phyloP scores from a whole-genome alignment of 2,797 vertebrate species.

The Halcyon smyrnensis region DNA sequence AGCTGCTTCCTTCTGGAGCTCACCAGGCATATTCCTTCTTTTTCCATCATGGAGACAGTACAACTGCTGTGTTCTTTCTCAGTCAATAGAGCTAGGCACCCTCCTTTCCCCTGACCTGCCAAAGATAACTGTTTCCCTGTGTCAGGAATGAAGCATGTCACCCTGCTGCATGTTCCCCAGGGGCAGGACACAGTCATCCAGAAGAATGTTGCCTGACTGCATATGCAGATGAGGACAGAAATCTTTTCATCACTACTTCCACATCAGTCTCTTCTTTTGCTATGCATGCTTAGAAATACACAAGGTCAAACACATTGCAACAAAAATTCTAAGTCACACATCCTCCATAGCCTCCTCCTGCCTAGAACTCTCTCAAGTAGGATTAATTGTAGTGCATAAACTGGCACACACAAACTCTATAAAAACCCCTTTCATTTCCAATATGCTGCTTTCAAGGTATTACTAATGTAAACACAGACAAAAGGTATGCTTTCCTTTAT shows the following conservation, averaged over 20 bases:
- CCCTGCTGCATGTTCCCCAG: background rate
- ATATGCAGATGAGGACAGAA: constrained; percentile 46
- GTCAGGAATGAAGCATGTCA: background rate
- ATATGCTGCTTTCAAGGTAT: constrained; percentile 2
- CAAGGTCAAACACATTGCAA: constrained; percentile 21
- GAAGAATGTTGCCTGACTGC: constrained; percentile 32
- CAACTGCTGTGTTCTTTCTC: background rate
- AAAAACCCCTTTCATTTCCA: constrained; percentile 12
- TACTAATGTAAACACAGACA: constrained; percentile 54
- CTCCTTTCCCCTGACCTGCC: background rate
- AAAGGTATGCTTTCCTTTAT: constrained; percentile 52
- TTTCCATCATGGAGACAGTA: background rate
- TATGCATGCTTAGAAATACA: background rate
- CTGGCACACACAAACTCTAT: background rate
- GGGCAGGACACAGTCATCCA: background rate
- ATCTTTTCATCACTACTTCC: constrained; percentile 26
- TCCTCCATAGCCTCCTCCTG: background rate
- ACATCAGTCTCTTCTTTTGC: constrained; percentile 3
- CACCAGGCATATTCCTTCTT: background rate
- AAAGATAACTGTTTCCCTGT: background rate
- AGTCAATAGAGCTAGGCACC: background rate
- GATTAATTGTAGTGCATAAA: constrained; percentile 3
- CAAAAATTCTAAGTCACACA: background rate
- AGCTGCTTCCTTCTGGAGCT: background rate
- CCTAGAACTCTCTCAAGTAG: background rate